A percentile compares a stretch with the other conserved stretches of the same genome.
These are phyloP conservation scores for Rhingia rostrata DNA, from an alignment of 2,888 invertebrate genomes.

Conservation along the genomic window DNA sequence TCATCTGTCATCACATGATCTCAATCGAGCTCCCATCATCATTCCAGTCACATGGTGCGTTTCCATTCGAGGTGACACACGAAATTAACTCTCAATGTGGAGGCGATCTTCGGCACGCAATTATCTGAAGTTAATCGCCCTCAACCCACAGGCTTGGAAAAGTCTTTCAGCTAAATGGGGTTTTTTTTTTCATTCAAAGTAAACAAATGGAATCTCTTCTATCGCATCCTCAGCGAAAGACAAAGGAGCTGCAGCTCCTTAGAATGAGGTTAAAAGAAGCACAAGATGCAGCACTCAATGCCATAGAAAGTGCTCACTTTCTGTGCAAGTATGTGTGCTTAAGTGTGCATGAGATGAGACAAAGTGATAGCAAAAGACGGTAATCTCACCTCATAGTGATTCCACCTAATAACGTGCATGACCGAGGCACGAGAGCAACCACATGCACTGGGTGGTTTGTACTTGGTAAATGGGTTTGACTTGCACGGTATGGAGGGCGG, in stretches of 20 bases:
- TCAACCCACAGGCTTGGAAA: not conserved
- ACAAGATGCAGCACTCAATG: slow-evolving; percentile 52
- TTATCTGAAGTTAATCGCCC: slow-evolving; percentile 14
- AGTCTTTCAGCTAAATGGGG: slow-evolving; percentile 42
- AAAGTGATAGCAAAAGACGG: slow-evolving; percentile 34
- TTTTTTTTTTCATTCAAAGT: slow-evolving; percentile 30
- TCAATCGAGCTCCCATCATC: not conserved
- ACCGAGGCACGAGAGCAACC: slow-evolving; percentile 7
- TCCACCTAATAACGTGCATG: slow-evolving; percentile 50
- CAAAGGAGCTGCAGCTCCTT: slow-evolving; percentile 45
- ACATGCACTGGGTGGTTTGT: not conserved
- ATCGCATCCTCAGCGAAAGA: not conserved
- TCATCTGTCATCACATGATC: slow-evolving; percentile 13
- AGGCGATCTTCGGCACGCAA: slow-evolving; percentile 23
- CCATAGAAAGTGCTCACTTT: slow-evolving; percentile 56
- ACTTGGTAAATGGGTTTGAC: slow-evolving; percentile 53
- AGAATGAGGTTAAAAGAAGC: slow-evolving; percentile 57
- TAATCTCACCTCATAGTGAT: slow-evolving; percentile 45
- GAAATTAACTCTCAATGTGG: slow-evolving; percentile 44
- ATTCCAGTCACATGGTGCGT: not conserved
- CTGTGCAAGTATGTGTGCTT: not conserved
- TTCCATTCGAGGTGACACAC: slow-evolving; percentile 36
- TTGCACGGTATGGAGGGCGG: slow-evolving; percentile 7
- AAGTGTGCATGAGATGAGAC: not conserved
- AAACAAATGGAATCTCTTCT: slow-evolving; percentile 57